These are phyloP conservation scores for Steatornis caripensis DNA, from an alignment of 2,113 vertebrate genomes.

Conservation along the genomic window DNA sequence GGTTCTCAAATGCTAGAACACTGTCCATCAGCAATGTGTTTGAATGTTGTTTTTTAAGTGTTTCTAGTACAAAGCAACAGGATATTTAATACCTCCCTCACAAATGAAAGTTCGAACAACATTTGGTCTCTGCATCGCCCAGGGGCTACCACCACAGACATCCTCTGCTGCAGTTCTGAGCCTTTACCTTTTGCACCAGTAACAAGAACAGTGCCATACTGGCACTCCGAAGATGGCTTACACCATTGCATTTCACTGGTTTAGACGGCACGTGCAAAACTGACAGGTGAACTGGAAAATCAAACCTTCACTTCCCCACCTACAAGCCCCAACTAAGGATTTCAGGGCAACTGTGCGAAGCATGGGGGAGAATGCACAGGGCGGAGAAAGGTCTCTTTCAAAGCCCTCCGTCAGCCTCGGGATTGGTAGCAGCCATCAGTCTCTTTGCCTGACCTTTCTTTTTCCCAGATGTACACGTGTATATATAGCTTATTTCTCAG, in stretches of 20 bases:
- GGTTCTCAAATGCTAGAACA: background rate
- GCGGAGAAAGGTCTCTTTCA: background rate
- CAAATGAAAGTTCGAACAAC: background rate
- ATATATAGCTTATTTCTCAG: background rate
- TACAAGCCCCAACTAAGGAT: background rate
- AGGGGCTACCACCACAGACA: background rate
- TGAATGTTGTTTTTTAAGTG: background rate
- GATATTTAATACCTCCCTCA: background rate
- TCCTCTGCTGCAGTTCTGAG: background rate
- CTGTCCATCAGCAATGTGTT: background rate
- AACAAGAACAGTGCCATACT: background rate
- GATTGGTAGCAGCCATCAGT: background rate
- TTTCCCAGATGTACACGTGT: accelerated
- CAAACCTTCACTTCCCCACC: background rate
- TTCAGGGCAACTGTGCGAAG: background rate
- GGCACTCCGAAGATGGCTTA: background rate
- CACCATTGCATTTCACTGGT: background rate
- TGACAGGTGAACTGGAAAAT: background rate
- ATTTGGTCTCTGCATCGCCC: background rate
- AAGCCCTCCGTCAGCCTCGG: background rate
- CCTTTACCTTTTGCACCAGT: background rate
- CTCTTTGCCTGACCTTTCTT: background rate
- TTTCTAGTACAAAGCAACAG: background rate
- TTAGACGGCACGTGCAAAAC: background rate
- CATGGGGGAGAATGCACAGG: background rate